Percentiles rank a stretch among this genome's conserved stretches.
Conservation (phyloP, 1,140 invertebrate species). For the Aphelinus certus region DNA sequence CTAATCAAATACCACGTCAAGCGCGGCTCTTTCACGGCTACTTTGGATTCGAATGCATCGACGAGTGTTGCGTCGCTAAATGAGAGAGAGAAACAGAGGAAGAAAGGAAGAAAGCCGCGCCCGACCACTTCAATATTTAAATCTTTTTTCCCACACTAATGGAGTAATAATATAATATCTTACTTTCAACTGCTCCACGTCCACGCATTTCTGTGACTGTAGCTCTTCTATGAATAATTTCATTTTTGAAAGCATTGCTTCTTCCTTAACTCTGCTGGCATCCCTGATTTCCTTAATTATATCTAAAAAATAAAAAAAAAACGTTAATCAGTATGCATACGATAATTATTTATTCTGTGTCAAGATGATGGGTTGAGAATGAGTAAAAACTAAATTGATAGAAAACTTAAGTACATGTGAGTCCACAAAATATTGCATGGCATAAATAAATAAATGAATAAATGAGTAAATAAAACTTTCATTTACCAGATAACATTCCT, state of each 20-base stretch:
- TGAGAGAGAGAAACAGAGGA: no score
- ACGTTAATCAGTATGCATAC: not conserved
- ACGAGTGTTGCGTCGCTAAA: no score
- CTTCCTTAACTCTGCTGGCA: constrained; percentile 76
- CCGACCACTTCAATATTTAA: not conserved
- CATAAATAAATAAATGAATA: not conserved
- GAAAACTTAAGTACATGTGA: not conserved
- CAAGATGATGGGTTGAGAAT: not conserved
- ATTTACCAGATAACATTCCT: constrained; percentile 71
- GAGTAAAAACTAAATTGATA: not conserved
- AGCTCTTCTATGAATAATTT: constrained; percentile 71
- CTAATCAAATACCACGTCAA: not conserved
- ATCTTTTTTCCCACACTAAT: constrained; percentile 7
- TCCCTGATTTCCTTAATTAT: constrained; percentile 80
- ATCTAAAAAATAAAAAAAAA: constrained; percentile 62
- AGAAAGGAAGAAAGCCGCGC: not conserved
- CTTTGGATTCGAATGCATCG: no score
- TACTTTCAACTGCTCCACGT: constrained; percentile 58
- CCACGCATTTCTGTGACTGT: constrained; percentile 50
- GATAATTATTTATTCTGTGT: not conserved
- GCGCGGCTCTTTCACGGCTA: not conserved
- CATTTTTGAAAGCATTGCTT: constrained; percentile 71
- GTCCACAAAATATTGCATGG: no score
- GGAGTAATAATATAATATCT: constrained; percentile 26
- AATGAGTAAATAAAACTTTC: constrained; percentile 3